phyloP scores from a whole-genome alignment of 1,140 invertebrate genomes.

The Drosophila tristis region DNA sequence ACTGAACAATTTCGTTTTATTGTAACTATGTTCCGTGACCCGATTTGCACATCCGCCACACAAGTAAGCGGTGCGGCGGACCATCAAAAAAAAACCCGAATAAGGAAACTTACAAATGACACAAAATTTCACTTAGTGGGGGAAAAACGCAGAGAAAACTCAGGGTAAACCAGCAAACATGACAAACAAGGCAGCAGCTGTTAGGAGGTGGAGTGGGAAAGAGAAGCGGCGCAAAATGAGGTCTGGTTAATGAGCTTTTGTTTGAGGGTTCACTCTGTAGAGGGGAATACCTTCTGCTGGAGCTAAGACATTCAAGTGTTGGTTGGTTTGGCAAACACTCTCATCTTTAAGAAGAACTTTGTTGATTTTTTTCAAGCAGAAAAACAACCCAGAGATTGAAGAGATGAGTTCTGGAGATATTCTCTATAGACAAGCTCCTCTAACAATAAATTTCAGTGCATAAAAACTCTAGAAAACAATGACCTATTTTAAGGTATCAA shows the following conservation, averaged over 20 bases:
- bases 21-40: constrained; percentile 49
- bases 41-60: constrained; percentile 42
- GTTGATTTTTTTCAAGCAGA: too few relatives aligned
- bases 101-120: constrained; percentile 53
- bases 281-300: too few relatives aligned
- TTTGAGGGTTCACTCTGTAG: constrained; percentile 25
- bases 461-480: too few relatives aligned
- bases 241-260: constrained; percentile 53
- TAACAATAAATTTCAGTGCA: too few relatives aligned
- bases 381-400: too few relatives aligned
- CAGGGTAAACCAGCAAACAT: constrained; percentile 26
- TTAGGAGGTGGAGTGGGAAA: not conserved
- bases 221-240: constrained; percentile 6
- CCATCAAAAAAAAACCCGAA: constrained; percentile 15
- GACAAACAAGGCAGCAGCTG: constrained; percentile 33
- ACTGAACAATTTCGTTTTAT: constrained; percentile 43
- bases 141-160: not conserved
- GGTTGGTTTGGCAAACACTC: too few relatives aligned
- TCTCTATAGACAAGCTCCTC: too few relatives aligned
- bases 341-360: too few relatives aligned
- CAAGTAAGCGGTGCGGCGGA: constrained; percentile 5
- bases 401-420: too few relatives aligned
- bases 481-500: too few relatives aligned
- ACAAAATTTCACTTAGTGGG: constrained; percentile 58
- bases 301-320: too few relatives aligned